A percentile compares a stretch with the other conserved stretches of the same genome.
Evolutionary conservation across 2,113 vertebrate genomes (phyloP).

Genomic region (Chaetura pelagica): DNA sequence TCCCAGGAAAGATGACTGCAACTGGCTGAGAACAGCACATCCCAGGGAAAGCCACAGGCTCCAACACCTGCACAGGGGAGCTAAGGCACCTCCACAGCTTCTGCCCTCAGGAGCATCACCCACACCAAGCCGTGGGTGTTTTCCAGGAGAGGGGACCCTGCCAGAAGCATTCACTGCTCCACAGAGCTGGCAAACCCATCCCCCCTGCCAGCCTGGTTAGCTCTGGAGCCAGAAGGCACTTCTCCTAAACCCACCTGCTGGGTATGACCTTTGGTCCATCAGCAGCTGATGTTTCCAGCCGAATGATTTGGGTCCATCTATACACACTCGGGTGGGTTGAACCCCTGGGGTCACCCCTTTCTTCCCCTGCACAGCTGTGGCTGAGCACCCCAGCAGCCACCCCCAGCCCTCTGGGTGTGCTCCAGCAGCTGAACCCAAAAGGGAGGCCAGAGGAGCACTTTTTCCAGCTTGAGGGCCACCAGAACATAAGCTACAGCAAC

Average conservation of each 20-base stretch:
- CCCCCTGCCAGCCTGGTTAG: neutral
- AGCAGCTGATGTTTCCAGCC: neutral
- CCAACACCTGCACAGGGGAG: neutral
- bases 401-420: neutral
- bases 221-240: neutral
- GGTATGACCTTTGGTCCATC: neutral
- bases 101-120: neutral
- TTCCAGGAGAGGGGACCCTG: neutral
- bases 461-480: neutral
- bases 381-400: neutral
- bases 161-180: neutral
- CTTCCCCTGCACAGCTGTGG: neutral
- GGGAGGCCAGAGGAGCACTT: neutral
- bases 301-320: neutral
- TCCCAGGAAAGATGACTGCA: neutral
- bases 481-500: neutral
- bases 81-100: neutral
- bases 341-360: accelerated
- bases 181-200: neutral
- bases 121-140: neutral
- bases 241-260: neutral
- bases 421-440: neutral
- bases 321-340: accelerated
- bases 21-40: neutral
- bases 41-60: neutral